Percentiles rank a stretch among this genome's conserved stretches.
Evolutionary conservation across 2,113 vertebrate genomes (phyloP).

Genomic region (Ctenodactylus gundi): DNA sequence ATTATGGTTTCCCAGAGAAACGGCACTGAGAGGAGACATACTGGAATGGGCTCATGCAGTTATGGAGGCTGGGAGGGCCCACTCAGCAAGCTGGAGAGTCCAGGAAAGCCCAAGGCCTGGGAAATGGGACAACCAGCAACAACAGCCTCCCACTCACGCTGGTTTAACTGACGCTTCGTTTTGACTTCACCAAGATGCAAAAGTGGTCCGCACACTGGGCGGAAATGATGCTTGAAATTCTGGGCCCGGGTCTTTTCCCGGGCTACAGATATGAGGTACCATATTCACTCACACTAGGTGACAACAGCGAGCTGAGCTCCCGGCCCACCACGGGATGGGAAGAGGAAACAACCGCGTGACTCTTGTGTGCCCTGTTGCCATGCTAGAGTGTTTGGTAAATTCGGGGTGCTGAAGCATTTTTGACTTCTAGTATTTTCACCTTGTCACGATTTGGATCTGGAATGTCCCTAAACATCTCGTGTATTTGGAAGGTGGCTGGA

Average conservation of each 20-base stretch:
- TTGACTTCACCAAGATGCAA: neutral
- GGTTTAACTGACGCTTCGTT: neutral
- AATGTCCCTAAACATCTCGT: too few species aligned
- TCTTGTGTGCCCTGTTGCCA: fast-evolving
- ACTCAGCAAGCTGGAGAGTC: neutral
- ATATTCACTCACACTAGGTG: neutral
- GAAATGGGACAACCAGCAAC: too few species aligned
- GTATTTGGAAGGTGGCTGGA: too few species aligned
- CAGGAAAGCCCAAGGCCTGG: neutral
- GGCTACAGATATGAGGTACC: too few species aligned
- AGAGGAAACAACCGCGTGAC: neutral
- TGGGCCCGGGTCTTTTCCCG: neutral
- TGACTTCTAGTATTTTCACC: neutral
- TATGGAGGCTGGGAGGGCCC: neutral
- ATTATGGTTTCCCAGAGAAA: neutral
- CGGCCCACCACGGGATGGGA: too few species aligned
- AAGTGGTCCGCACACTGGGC: neutral
- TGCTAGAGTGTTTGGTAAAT: neutral
- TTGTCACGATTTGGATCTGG: too few species aligned
- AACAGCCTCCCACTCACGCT: neutral
- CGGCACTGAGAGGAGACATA: neutral
- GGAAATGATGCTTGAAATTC: neutral
- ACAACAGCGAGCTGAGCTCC: neutral
- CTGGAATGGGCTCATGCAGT: neutral
- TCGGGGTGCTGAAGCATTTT: neutral